Conservation (phyloP, 2,797 vertebrate genomes). For the Lithobates pipiens region DNA sequence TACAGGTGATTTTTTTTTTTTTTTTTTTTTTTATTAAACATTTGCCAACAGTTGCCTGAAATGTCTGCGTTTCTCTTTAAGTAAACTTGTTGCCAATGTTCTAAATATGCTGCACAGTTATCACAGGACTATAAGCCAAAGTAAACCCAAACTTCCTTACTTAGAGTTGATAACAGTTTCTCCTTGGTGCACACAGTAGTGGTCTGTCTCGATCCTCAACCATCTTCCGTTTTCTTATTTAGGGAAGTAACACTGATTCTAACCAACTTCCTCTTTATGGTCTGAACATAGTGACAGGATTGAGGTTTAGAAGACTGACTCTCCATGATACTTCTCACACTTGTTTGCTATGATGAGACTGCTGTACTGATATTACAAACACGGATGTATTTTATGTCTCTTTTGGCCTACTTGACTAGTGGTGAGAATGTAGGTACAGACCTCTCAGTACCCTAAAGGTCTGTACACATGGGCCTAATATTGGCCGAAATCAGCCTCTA, state of each 20-base stretch:
- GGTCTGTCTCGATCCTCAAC: constrained; percentile 4
- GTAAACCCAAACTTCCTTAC: not conserved
- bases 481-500: too few relatives aligned
- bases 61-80: not conserved
- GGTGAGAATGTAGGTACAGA: too few relatives aligned
- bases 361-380: too few relatives aligned
- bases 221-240: constrained; percentile 53
- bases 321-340: constrained; percentile 17
- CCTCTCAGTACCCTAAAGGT: too few relatives aligned
- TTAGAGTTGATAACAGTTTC: not conserved
- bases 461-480: too few relatives aligned
- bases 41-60: too few relatives aligned
- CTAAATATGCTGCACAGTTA: not conserved
- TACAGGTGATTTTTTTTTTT: too few relatives aligned
- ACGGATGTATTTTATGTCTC: too few relatives aligned
- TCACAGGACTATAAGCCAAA: not conserved
- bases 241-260: constrained; percentile 57
- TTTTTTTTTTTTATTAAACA: too few relatives aligned
- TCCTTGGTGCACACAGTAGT: not conserved
- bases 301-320: not conserved
- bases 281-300: constrained; percentile 25
- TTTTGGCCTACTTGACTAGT: too few relatives aligned
- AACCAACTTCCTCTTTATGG: constrained; percentile 38
- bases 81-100: not conserved
- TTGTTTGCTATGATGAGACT: not conserved